Conservation (phyloP, 1,140 invertebrate genomes). For the Drosophila orena region DNA sequence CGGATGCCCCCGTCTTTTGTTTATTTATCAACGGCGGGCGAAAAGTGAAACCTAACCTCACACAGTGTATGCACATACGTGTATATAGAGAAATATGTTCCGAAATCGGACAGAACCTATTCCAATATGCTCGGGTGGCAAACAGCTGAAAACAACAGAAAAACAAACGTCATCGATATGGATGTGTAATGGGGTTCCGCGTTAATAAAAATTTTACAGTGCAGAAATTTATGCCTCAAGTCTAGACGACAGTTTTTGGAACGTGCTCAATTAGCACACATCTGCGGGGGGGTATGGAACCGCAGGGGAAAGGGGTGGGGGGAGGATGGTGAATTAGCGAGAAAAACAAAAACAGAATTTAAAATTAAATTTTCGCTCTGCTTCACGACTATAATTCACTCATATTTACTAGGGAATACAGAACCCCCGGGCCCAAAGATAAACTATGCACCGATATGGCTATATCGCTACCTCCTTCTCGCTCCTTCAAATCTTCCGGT, state of each 20-base stretch:
- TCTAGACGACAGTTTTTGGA: constrained; percentile 80
- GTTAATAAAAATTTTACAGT: constrained; percentile 76
- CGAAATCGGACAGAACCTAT: constrained; percentile 18
- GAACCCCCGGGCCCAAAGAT: constrained; percentile 11
- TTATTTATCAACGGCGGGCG: constrained; percentile 31
- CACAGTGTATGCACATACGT: constrained; percentile 22
- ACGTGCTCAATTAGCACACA: constrained; percentile 75
- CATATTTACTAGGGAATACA: constrained; percentile 44
- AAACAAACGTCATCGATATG: constrained; percentile 40
- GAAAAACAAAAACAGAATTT: constrained; percentile 48
- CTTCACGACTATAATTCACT: constrained; percentile 54
- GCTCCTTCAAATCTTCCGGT: background rate
- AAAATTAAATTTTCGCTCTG: constrained; percentile 51
- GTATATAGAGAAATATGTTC: background rate
- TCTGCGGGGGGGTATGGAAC: constrained; percentile 2
- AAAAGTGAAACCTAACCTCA: constrained; percentile 67
- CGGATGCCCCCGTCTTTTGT: constrained; percentile 39
- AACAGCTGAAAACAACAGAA: constrained; percentile 7
- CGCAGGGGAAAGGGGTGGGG: background rate
- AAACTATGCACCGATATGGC: constrained; percentile 41
- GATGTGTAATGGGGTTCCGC: constrained; percentile 68
- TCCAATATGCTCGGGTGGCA: constrained; percentile 13
- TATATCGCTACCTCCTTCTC: constrained; percentile 2
- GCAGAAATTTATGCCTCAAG: constrained; percentile 78
- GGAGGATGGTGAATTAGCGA: background rate